Evolutionary conservation across 2,888 invertebrate genomes (phyloP), one percentile per base, ranked within the genome.

Genomic region (Apamea sordens): DNA sequence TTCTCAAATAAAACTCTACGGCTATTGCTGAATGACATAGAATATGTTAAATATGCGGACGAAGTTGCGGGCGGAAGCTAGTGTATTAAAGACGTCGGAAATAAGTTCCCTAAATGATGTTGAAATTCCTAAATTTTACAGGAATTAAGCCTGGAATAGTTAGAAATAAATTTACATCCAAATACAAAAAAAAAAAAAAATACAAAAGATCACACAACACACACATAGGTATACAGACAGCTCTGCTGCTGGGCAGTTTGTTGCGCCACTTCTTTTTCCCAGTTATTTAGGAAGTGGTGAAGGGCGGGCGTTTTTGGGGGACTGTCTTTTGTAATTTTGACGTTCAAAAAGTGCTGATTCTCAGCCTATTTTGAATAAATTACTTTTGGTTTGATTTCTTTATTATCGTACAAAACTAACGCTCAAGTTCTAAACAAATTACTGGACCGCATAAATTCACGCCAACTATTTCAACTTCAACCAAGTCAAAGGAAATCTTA

Each of bases 341-440:
- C 36, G 36, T 36, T 36, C 36, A 5, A 36, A 36, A 36, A 5
- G 36, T 36, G 5, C 36, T 36, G 36, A 36, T 36, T 36, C 36
- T 4, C 36, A 36, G 36, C 36, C 36, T 36, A 36, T 36, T 36
- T 36, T 36, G 36, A 36, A 36, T 5, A 36, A 36, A 36, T 36
- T 5, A 36, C 36, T 36, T 36, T 36, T 36, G 36, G 5, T 36
- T 36, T 36, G 36, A 36, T 36, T 36, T 88, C 91, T 92, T 91
- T 92, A 91, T 93, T 92, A 94, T 36, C 28, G 93, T 93, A 83
- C 85, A 82, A 84, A 86, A 90, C 91, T 92, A 92, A 92, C 89
- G 91, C 24, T 50, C 44, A 79, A 76, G 81, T 79, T 73, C 68
- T 32, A 79, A 83, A 77, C 73, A 83, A 83, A 82, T 82, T 83